phyloP scores from a whole-genome alignment of 2,797 vertebrate genomes.

The Betta splendens region DNA sequence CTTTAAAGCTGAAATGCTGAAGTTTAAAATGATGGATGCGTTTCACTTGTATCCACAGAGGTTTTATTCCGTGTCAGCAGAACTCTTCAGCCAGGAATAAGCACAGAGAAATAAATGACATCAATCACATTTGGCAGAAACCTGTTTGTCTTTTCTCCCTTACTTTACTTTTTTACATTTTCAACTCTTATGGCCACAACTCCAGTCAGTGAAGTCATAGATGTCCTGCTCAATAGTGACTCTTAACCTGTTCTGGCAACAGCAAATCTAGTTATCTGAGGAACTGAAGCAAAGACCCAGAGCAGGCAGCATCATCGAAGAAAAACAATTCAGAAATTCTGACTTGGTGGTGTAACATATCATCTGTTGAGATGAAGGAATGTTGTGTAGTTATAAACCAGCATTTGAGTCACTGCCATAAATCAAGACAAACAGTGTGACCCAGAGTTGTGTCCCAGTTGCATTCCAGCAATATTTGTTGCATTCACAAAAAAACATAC shows the following conservation, averaged over 20 bases:
- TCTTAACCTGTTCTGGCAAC: slow-evolving; percentile 27
- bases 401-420: not conserved
- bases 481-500: not conserved
- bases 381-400: not conserved
- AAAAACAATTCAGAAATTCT: slow-evolving; percentile 37
- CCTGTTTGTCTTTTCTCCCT: slow-evolving; percentile 19
- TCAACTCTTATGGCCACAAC: not conserved
- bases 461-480: not conserved
- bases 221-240: slow-evolving; percentile 13
- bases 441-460: not conserved
- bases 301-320: not conserved
- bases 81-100: slow-evolving; percentile 64
- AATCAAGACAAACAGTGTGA: not conserved
- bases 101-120: slow-evolving; percentile 61
- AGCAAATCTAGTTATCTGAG: slow-evolving; percentile 21
- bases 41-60: slow-evolving; percentile 47
- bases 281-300: slow-evolving; percentile 3
- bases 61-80: slow-evolving; percentile 63
- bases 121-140: slow-evolving; percentile 64
- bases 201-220: slow-evolving; percentile 8
- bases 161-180: slow-evolving; percentile 19
- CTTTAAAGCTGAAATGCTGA: slow-evolving; percentile 46
- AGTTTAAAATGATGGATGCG: slow-evolving; percentile 64
- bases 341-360: slow-evolving; percentile 33
- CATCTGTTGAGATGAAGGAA: slow-evolving; percentile 27